Base-by-base conservation (phyloP, 2,113 vertebrate genomes). In the Pandion haliaetus region DNA sequence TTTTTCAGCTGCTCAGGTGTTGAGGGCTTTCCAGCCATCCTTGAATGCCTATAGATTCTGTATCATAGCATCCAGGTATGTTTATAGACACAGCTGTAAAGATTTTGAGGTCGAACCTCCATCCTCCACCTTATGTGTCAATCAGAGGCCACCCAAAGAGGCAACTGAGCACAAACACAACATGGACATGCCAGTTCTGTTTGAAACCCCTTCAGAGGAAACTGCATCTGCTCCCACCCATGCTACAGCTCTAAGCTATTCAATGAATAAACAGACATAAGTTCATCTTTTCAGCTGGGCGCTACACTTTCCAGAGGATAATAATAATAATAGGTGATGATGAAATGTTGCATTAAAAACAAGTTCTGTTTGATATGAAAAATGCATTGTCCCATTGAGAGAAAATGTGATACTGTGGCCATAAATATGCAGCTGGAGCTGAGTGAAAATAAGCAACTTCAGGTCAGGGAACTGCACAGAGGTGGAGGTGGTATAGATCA, bases 321-420 rank as follows among this genome's bases (percentile, higher is more conserved):
- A 55, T 78, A 93, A 55, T 78, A 93, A 85, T 92, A 92, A 92
- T 12, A 54, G 34, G 31, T 79, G 72, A 92, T 84, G 77, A 96
- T 84, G 81, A 93, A 92, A 95, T n/a, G 69, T 65, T 69, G 40
- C 76, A 88, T 86, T 93, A 89, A 91, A 86, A 92, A 2, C 29
- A 90, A 96, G 89, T 86, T 50, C 57, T n/a, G 16, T 78, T 93
- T 84, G 72, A 91, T 94, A 79, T n/a, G 32, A 95, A 95, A 95
- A 95, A 95, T 87, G 45, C 62, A 61, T 66, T 52, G 23, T 91
- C 65, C 58, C 19, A 77, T 84, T 65, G 80, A 87, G 81, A 93
- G 62, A 82, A 97, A 95, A 94, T 82, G 62, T 70, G 82, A 82
- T 89, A 58, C 36, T 3, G 2, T 42, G 73, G 50, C 42, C 62